A percentile compares a stretch with the other conserved stretches of the same genome.
These are phyloP conservation scores for Pheosia gnoma DNA, from an alignment of 2,888 invertebrate species.

Conservation along the genomic window DNA sequence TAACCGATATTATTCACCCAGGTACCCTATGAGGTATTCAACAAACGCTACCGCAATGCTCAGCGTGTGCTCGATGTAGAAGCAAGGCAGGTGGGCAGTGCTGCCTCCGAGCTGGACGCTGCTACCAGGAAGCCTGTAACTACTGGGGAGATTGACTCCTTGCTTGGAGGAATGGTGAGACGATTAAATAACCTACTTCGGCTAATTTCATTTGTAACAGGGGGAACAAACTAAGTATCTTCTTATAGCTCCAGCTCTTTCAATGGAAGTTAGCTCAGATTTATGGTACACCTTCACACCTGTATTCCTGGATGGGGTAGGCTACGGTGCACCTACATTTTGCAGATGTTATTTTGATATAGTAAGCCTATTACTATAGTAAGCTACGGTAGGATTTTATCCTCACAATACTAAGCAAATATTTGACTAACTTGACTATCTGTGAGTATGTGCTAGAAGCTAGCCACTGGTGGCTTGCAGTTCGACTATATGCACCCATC, in stretches of 20 bases:
- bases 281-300: no score
- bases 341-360: no score
- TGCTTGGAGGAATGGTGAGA: slow-evolving; percentile 92
- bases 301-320: no score
- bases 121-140: slow-evolving; percentile 83
- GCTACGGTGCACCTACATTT: no score
- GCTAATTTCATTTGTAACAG: background rate
- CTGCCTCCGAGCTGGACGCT: slow-evolving; percentile 91
- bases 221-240: background rate
- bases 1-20: slow-evolving; percentile 53
- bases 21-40: slow-evolving; percentile 99
- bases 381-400: no score
- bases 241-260: background rate
- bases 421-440: no score
- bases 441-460: no score
- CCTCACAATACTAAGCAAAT: no score
- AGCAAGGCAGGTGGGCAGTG: slow-evolving; percentile 93
- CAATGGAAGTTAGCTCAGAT: no score
- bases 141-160: slow-evolving; percentile 89
- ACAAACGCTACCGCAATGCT: slow-evolving; percentile 97
- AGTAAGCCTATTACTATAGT: no score
- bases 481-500: no score
- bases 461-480: no score
- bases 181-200: background rate
- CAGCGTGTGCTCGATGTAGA: slow-evolving; percentile 97